These are phyloP conservation scores for Muschampia plurimacula DNA, from an alignment of 2,888 invertebrate species.

Conservation along the genomic window DNA sequence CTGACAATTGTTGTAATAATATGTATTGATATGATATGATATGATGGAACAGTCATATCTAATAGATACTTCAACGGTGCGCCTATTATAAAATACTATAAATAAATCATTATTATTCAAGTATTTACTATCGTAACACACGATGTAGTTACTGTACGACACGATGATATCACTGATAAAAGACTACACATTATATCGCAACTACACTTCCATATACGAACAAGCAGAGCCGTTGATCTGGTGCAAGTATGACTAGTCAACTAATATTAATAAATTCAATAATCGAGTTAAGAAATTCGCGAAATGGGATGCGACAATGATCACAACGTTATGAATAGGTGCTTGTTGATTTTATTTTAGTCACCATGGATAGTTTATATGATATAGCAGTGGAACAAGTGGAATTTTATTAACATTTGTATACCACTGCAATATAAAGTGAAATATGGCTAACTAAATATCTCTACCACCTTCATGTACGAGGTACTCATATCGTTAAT, in stretches of 20 bases:
- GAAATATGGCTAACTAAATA: no score
- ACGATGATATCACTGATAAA: slow-evolving; percentile 7
- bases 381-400: no score
- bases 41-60: no score
- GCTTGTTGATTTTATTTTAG: slow-evolving; percentile 42
- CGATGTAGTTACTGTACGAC: not conserved
- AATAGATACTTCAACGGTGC: no score
- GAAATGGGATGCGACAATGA: slow-evolving; percentile 58
- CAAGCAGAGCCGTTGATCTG: slow-evolving; percentile 31
- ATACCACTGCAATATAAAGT: no score
- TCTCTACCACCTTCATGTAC: no score
- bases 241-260: slow-evolving; percentile 24
- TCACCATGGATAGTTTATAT: no score
- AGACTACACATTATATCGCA: slow-evolving; percentile 28
- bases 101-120: not conserved
- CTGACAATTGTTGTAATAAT: no score
- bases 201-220: slow-evolving; percentile 31
- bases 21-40: no score
- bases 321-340: slow-evolving; percentile 48
- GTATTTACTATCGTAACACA: not conserved
- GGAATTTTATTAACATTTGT: no score
- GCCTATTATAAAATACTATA: no score
- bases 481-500: no score
- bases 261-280: slow-evolving; percentile 45
- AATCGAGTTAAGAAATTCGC: slow-evolving; percentile 54